Base-by-base conservation (phyloP, 2,888 invertebrate species). In the Drosophila kambysellisi region DNA sequence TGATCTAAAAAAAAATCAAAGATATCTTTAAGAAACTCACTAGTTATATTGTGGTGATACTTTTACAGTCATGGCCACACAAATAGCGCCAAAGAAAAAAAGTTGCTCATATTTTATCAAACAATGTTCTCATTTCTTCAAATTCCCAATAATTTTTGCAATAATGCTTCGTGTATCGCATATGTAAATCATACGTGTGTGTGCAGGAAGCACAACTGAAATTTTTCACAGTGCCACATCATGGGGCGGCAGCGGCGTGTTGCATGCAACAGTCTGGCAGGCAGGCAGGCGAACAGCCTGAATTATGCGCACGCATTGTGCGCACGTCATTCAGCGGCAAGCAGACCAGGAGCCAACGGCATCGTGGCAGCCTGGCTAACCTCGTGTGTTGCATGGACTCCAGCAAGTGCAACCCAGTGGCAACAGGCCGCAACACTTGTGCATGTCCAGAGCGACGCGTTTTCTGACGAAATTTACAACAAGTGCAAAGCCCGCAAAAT, bases 221-320 rank as follows among this genome's bases (percentile, higher is more conserved):
- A 29, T 51, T 51, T 51, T 51, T 17, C 6, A 6, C 57, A 41
- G 57, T 57, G 57, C 66, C n/a, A 62, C 65, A 53, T 60, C 63
- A 56, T 67, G 79, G 80, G 79, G 79, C 76, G 63, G 81, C 70
- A 72, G 76, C 71, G 67, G 81, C 78, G 70, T 77, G 90, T 81
- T 87, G 86, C 89, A 90, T 90, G 90, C 89, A 83, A 84, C 79
- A 59, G 30, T 15, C 57, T 30, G 57, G 41, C 60, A 69, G 81
- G 39, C 62, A 59, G 58, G 70, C 89, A 46, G 46, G 46, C 46
- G 57, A 64, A 66, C 89, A 82, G 72, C 69, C 86, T 88, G 89
- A 88, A 89, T 88, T 88, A 88, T 88, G 91, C 91, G 89, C 88
- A 89, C 91, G 88, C 88, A 88, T 88, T 88, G 88, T 88, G 81